Conservation (phyloP, 2,797 vertebrate genomes). For the Channallabes apus region DNA sequence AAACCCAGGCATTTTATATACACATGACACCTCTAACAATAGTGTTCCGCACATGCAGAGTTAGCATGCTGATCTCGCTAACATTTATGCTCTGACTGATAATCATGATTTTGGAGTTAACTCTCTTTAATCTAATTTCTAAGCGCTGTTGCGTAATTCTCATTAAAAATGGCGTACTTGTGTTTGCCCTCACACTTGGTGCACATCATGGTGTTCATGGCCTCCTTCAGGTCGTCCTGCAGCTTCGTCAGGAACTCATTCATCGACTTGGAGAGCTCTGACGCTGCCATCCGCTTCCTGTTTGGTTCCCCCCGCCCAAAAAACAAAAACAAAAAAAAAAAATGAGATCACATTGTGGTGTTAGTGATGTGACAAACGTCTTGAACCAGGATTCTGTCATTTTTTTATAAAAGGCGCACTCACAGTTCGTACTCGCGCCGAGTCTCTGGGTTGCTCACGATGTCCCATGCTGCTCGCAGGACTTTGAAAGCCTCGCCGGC, state of each 20-base stretch:
- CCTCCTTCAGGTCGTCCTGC: slow-evolving; percentile 92
- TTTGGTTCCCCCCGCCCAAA: background rate
- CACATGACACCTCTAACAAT: background rate
- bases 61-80: background rate
- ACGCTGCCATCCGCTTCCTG: slow-evolving; percentile 90
- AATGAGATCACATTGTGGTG: background rate
- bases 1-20: background rate
- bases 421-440: slow-evolving; percentile 90
- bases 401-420: slow-evolving; percentile 61
- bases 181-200: slow-evolving; percentile 94
- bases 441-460: slow-evolving; percentile 90
- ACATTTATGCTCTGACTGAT: background rate
- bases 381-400: too few species aligned
- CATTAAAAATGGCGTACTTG: slow-evolving; percentile 72
- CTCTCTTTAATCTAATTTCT: background rate
- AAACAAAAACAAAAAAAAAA: too few species aligned
- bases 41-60: background rate
- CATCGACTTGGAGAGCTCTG: slow-evolving; percentile 88
- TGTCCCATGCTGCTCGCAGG: slow-evolving; percentile 91
- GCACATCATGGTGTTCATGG: slow-evolving; percentile 98
- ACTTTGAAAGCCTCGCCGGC: slow-evolving; percentile 96
- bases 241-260: slow-evolving; percentile 90
- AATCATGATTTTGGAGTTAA: too few species aligned
- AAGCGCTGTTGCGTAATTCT: background rate
- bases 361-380: background rate